Evolutionary conservation across 2,113 vertebrate species (phyloP).

Genomic region (Cepphus grylle): DNA sequence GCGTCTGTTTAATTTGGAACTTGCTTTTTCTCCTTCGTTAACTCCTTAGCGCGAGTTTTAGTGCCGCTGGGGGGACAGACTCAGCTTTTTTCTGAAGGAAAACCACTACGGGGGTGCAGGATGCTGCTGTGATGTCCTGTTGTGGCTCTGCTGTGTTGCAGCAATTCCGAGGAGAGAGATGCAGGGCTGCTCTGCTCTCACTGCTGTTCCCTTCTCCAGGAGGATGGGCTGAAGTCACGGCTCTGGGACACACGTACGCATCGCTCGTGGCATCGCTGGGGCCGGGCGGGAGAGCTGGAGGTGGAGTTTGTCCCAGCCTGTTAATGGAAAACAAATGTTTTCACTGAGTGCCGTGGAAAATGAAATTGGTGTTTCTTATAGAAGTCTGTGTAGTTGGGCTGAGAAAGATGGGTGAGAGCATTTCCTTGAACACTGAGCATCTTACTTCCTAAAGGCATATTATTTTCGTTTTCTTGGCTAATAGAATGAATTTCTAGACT

Average conservation of each 20-base stretch:
- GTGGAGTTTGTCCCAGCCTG: neutral
- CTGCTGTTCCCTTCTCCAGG: fast-evolving
- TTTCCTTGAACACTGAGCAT: neutral
- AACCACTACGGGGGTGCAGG: neutral
- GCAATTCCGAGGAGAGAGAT: fast-evolving
- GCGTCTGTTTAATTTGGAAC: neutral
- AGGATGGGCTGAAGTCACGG: neutral
- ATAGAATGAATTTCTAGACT: neutral
- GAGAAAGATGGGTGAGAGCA: neutral
- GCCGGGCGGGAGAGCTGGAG: neutral
- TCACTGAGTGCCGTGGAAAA: neutral
- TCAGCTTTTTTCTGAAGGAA: neutral
- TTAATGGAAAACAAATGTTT: neutral
- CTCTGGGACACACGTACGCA: neutral
- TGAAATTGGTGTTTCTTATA: neutral
- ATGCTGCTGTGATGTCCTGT: fast-evolving
- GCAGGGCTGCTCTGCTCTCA: neutral
- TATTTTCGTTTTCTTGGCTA: neutral
- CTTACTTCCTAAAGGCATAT: neutral
- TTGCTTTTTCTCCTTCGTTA: neutral
- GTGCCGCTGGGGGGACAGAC: neutral
- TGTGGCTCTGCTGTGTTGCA: neutral
- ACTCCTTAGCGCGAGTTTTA: neutral
- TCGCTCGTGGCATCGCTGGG: neutral
- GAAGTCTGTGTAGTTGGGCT: fast-evolving